Conservation (phyloP, 2,113 vertebrate species). For the Ochotona princeps region DNA sequence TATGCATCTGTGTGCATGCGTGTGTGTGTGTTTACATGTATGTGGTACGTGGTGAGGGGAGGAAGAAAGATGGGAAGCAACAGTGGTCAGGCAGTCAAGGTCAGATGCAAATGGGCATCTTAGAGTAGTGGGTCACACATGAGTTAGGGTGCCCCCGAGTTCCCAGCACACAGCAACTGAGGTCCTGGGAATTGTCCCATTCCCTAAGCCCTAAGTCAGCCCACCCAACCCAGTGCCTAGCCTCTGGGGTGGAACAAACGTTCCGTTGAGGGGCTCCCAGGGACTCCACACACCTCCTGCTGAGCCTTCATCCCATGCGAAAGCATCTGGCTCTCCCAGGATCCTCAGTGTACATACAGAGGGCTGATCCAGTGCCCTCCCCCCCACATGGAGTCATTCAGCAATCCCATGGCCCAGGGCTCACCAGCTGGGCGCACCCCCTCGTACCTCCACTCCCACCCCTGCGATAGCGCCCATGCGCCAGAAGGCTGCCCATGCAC, state of each 20-base stretch:
- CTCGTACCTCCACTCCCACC: neutral
- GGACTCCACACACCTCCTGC: neutral
- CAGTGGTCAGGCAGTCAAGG: neutral
- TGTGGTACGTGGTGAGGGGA: neutral
- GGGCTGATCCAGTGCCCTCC: neutral
- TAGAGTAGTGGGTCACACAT: neutral
- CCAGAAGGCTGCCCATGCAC: neutral
- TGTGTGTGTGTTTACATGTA: neutral
- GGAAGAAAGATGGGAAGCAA: neutral
- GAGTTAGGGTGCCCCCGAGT: too few species aligned
- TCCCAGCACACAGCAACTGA: slow-evolving; percentile 3
- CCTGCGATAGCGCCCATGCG: too few species aligned
- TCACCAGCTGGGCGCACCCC: neutral
- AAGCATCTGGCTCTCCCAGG: neutral
- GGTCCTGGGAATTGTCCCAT: slow-evolving; percentile 59
- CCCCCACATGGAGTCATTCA: neutral
- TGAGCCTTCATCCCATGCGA: slow-evolving; percentile 14
- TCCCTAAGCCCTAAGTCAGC: slow-evolving; percentile 50
- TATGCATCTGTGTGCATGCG: accelerated
- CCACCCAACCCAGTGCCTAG: neutral
- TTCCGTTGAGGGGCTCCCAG: slow-evolving; percentile 46
- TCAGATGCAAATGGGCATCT: neutral
- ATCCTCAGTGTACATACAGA: neutral
- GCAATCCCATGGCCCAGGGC: neutral
- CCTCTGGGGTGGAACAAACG: neutral